These are phyloP conservation scores for Geodia barretti DNA, from an alignment of 37 sponge, comb jelly and placozoan genomes.

Conservation along the genomic window DNA sequence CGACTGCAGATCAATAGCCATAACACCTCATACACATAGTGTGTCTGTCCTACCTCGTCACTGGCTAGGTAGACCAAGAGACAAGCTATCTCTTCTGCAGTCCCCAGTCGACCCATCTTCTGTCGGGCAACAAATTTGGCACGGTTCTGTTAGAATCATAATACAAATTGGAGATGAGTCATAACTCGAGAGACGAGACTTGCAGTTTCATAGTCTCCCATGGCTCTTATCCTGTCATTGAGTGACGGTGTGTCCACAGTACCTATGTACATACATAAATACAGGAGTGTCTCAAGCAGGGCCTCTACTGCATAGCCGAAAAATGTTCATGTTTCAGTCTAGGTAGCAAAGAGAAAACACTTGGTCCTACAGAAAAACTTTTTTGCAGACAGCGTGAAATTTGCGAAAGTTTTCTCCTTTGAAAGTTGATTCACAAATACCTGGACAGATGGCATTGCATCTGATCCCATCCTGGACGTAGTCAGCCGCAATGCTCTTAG, in stretches of 20 bases:
- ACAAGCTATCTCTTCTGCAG: slow-evolving; percentile 75
- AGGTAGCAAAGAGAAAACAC: too few relatives aligned
- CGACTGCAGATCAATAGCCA: slow-evolving; percentile 37
- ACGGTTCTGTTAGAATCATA: slow-evolving; percentile 29
- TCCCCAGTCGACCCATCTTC: slow-evolving; percentile 84
- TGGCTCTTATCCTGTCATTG: slow-evolving; percentile 54
- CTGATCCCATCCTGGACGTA: slow-evolving; percentile 67
- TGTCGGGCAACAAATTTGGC: slow-evolving; percentile 63
- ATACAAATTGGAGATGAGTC: neutral
- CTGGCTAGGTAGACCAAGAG: slow-evolving; percentile 78
- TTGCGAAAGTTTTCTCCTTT: too few relatives aligned
- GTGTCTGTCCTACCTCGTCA: slow-evolving; percentile 60
- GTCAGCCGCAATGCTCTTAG: slow-evolving; percentile 80
- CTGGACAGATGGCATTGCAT: slow-evolving; percentile 85
- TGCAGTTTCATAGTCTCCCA: slow-evolving; percentile 67
- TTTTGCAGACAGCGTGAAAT: neutral
- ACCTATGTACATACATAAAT: slow-evolving; percentile 48
- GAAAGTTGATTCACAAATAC: slow-evolving; percentile 21
- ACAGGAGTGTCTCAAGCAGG: too few relatives aligned
- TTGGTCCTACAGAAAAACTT: too few relatives aligned
- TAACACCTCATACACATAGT: neutral
- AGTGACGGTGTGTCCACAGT: slow-evolving; percentile 81
- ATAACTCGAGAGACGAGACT: neutral
- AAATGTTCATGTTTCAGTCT: neutral
- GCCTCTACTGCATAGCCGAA: too few relatives aligned